Evolutionary conservation across 92 coral and sea anemone genomes (phyloP).

Genomic region (Galaxea fascicularis): DNA sequence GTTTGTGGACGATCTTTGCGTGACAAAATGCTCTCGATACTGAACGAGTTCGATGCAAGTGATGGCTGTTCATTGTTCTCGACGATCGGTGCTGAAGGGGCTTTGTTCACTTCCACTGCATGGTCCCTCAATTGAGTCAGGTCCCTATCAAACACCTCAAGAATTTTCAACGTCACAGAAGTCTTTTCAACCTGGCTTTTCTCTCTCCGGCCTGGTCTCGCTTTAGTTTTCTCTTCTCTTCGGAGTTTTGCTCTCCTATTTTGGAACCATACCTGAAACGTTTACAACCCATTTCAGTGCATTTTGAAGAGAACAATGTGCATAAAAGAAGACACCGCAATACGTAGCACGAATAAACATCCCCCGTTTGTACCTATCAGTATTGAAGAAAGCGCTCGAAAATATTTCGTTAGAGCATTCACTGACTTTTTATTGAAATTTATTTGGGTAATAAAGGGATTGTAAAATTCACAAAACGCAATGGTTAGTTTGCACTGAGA

Average conservation of each 20-base stretch:
- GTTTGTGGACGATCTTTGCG: constrained; percentile 72
- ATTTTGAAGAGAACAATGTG: not conserved
- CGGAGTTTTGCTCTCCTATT: constrained; percentile 94
- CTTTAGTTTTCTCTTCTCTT: constrained; percentile 92
- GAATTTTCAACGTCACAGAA: constrained; percentile 40
- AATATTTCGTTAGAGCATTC: not conserved
- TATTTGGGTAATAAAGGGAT: not conserved
- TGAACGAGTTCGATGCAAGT: constrained; percentile 59
- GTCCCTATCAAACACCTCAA: constrained; percentile 44
- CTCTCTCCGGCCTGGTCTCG: constrained; percentile 92
- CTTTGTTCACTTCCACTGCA: constrained; percentile 7
- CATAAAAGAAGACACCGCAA: not conserved
- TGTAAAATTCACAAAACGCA: not conserved
- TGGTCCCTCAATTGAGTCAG: constrained; percentile 6
- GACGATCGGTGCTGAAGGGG: constrained; percentile 22
- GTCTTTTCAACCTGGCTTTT: constrained; percentile 86
- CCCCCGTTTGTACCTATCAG: too few species aligned
- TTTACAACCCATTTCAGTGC: constrained; percentile 26
- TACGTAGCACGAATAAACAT: not conserved
- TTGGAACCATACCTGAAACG: constrained; percentile 95
- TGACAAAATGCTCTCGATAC: constrained; percentile 84
- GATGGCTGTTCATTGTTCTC: constrained; percentile 34
- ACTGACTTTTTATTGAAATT: not conserved
- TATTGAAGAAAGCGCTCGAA: too few species aligned
- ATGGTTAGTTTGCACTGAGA: not conserved